Evolutionary conservation across 2,797 vertebrate genomes (phyloP).

Genomic region (Channallabes apus): DNA sequence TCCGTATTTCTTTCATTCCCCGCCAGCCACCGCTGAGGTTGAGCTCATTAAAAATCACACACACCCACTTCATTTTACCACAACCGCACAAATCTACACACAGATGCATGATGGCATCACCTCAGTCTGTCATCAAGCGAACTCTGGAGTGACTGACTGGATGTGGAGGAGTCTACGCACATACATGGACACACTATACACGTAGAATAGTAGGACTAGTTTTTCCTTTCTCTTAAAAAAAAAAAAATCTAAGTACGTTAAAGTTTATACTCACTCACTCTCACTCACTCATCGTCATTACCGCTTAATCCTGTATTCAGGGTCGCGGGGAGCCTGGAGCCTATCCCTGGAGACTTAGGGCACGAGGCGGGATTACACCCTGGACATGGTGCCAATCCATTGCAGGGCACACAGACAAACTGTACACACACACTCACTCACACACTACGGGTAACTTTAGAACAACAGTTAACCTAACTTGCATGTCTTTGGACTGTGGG

Average conservation of each 20-base stretch:
- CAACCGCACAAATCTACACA: constrained; percentile 46
- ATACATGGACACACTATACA: not conserved
- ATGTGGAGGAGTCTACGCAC: not conserved
- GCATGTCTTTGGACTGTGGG: too few relatives aligned
- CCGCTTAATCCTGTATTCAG: too few relatives aligned
- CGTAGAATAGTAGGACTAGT: not conserved
- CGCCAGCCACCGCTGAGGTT: constrained; percentile 33
- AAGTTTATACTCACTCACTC: not conserved
- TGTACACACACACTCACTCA: too few relatives aligned
- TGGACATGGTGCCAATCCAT: too few relatives aligned
- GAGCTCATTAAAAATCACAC: constrained; percentile 60
- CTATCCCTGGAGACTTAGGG: too few relatives aligned
- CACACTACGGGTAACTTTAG: too few relatives aligned
- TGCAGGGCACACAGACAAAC: too few relatives aligned
- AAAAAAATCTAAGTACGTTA: not conserved
- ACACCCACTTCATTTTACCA: constrained; percentile 31
- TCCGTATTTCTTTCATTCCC: constrained; percentile 57
- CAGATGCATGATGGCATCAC: constrained; percentile 35
- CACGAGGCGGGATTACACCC: too few relatives aligned
- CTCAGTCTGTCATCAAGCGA: constrained; percentile 36
- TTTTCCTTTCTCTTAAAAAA: not conserved
- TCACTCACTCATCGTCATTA: too few relatives aligned
- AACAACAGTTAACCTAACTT: too few relatives aligned
- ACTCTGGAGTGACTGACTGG: constrained; percentile 26
- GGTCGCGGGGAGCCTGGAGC: too few relatives aligned